Evolutionary conservation across 2,888 invertebrate species (phyloP), one percentile per base, ranked within the genome.

Genomic region (Hydrotaea cyrtoneurina): DNA sequence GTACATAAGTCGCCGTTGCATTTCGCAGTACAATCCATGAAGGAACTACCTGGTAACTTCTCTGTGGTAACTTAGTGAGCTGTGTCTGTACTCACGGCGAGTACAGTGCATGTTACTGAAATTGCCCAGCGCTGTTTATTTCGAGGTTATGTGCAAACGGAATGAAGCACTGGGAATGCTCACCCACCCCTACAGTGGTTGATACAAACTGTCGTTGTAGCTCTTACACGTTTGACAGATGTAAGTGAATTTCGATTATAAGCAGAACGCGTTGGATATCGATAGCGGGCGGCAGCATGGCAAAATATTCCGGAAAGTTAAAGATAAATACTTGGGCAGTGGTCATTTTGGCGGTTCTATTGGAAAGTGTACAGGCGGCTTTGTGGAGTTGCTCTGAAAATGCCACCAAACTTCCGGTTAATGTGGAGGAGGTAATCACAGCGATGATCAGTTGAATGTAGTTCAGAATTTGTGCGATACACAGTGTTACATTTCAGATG

Each of bases 401-500:
- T 66, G 82, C 17, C n/a, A 36, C 57, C 0, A 71, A 59, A 10
- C 2, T 72, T 2, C 64, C 75, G 0, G 66, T 82, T 17, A 23
- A 76, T 72, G 66, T 78, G 11, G 66, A 76, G 4, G 21, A 80
- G 72, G 85, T 86, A 75, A 36, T 3, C 10, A 43, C 26, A 5
- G 59, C 11, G 23, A 46, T 31, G 62, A 23, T n/a, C 0, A 43
- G 11, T 66, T 26, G n/a, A 10, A 26, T 43, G 2, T 43, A 2
- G 43, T 13, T 3, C 5, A 43, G 43, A 43, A 39, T 13, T 39
- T 31, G 31, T 7, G 4, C 43, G 10, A 50, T 50, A n/a, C 43
- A 3, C n/a, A 50, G 2, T 50, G 7, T 23, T 26, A 31, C 1
- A 39, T 59, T 77, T 19, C 7, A 88, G 88, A 72, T 88, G 17